Conservation (phyloP, 2,888 invertebrate species). For the Eubasilissa splendida region DNA sequence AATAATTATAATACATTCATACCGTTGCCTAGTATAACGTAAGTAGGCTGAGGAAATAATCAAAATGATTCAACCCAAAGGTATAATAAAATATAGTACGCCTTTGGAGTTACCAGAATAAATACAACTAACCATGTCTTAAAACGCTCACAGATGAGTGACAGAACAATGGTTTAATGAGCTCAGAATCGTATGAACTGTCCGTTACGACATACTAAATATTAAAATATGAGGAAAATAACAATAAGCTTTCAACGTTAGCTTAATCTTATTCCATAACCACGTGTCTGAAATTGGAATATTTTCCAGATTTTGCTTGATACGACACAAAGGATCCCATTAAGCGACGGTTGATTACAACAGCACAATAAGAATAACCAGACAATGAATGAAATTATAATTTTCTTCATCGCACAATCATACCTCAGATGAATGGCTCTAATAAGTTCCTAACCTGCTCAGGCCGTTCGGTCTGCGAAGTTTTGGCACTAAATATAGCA, state of each 20-base stretch:
- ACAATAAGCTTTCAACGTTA: background rate
- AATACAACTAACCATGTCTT: too few relatives aligned
- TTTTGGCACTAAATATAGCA: background rate
- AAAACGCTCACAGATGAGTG: too few relatives aligned
- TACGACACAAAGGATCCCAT: constrained; percentile 16
- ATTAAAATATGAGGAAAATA: too few relatives aligned
- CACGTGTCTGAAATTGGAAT: background rate
- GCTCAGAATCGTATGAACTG: too few relatives aligned
- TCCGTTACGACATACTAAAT: too few relatives aligned
- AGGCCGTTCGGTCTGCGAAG: background rate
- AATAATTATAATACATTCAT: too few relatives aligned
- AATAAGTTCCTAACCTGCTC: background rate
- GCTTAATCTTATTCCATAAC: background rate
- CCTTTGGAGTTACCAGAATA: too few relatives aligned
- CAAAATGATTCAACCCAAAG: too few relatives aligned
- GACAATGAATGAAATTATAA: constrained; percentile 22
- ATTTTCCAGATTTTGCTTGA: constrained; percentile 13
- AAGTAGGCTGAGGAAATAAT: too few relatives aligned
- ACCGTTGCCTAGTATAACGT: too few relatives aligned
- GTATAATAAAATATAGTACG: too few relatives aligned
- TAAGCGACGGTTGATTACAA: constrained; percentile 5
- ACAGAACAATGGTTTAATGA: too few relatives aligned
- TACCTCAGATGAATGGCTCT: background rate
- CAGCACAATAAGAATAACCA: background rate
- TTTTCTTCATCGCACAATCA: constrained; percentile 14